Percentiles rank a stretch among this genome's conserved stretches.
Evolutionary conservation across 2,113 vertebrate genomes (phyloP).

Genomic region (Rissa tridactyla): DNA sequence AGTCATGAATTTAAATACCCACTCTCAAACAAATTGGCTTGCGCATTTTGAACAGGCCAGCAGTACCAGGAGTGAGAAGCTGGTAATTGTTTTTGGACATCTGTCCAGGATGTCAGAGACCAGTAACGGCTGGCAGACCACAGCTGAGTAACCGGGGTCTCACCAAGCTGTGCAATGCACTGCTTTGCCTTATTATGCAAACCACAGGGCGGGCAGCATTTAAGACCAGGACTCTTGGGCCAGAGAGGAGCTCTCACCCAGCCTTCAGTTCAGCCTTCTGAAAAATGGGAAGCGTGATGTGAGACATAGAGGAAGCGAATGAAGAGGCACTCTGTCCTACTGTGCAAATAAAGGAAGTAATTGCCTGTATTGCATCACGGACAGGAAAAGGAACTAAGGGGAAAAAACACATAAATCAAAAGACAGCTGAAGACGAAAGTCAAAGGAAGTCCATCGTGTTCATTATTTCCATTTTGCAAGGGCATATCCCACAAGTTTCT

Average conservation of each 20-base stretch:
- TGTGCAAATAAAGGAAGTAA: slow-evolving; percentile 47
- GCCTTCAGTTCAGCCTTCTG: not conserved
- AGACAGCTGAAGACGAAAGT: not conserved
- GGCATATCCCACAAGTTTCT: not conserved
- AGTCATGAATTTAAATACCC: not conserved
- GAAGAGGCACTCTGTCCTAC: not conserved
- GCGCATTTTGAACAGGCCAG: not conserved
- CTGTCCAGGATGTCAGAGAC: not conserved
- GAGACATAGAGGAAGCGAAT: not conserved
- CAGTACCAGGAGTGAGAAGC: not conserved
- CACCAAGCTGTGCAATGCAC: not conserved
- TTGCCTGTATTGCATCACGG: not conserved
- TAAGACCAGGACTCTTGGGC: not conserved
- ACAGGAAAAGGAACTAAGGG: not conserved
- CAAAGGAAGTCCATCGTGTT: not conserved
- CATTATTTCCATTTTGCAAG: not conserved
- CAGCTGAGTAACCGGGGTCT: not conserved
- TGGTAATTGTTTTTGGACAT: not conserved
- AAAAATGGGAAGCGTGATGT: not conserved
- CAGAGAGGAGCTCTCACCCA: not conserved
- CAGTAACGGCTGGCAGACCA: not conserved
- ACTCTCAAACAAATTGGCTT: not conserved
- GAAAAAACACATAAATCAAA: not conserved
- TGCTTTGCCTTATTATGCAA: not conserved
- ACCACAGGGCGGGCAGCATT: not conserved